Percentiles rank a stretch among this genome's conserved stretches.
Evolutionary conservation across 1,140 invertebrate species (phyloP).

Genomic region (Listronotus oregonensis): DNA sequence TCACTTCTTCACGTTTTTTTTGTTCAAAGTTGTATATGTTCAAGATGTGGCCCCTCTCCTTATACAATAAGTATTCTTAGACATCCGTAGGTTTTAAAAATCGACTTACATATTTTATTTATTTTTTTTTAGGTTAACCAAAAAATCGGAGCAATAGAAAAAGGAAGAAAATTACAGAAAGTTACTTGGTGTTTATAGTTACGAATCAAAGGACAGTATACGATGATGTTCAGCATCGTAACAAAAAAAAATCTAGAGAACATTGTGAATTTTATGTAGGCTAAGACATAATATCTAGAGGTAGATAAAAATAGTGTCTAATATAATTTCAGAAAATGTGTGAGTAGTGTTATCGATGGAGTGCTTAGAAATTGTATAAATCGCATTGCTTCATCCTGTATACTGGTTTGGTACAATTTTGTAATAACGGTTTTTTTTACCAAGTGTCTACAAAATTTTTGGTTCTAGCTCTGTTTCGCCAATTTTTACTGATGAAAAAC

Average conservation of each 20-base stretch:
- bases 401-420: conserved; percentile 10
- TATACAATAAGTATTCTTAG: no score
- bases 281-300: conserved; percentile 52
- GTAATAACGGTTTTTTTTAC: background rate
- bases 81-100: background rate
- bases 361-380: conserved; percentile 50
- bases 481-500: no score
- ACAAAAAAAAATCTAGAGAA: conserved; percentile 33
- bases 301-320: conserved; percentile 52
- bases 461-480: background rate
- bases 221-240: conserved; percentile 6
- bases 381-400: conserved; percentile 45
- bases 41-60: no score
- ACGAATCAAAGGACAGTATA: conserved; percentile 31
- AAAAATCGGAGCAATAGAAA: conserved; percentile 33
- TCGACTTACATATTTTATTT: background rate
- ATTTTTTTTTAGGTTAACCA: conserved; percentile 18
- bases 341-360: conserved; percentile 52
- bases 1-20: no score
- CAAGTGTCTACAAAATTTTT: background rate
- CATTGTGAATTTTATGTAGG: conserved; percentile 52
- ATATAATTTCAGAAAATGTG: conserved; percentile 52
- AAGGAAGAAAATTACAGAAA: conserved; percentile 7
- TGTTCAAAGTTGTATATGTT: no score
- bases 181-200: conserved; percentile 39